phyloP scores from a whole-genome alignment of 2,113 vertebrate genomes.

The Odocoileus hemionus region DNA sequence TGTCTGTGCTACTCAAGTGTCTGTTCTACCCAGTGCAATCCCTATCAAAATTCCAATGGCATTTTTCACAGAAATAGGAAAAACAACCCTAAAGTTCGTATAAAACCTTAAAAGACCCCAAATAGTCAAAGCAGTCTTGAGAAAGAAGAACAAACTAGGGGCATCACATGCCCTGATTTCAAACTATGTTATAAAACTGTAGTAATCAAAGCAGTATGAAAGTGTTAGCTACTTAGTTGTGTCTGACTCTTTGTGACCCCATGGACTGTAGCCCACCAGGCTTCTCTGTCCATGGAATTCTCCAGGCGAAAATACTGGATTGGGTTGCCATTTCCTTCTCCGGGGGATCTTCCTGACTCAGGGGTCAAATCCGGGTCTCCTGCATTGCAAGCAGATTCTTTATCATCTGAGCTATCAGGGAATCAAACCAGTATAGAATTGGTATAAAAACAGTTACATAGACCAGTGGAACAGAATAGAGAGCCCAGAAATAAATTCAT shows the following conservation, averaged over 20 bases:
- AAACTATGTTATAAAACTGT: background rate
- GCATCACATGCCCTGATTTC: background rate
- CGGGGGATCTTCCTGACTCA: background rate
- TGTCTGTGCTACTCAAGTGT: background rate
- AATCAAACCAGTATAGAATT: background rate
- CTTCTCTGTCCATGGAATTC: background rate
- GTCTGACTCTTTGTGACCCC: background rate
- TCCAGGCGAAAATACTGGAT: background rate
- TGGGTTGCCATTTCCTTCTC: background rate
- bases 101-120: background rate
- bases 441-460: background rate
- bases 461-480: background rate
- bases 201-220: background rate
- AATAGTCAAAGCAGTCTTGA: background rate
- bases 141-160: background rate
- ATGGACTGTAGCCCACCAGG: background rate
- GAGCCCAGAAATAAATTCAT: background rate
- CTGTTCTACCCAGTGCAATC: background rate
- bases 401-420: background rate
- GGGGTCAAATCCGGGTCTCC: background rate
- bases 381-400: background rate
- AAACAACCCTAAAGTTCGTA: background rate
- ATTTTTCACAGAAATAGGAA: background rate
- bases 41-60: background rate
- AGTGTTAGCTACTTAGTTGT: background rate